Evolutionary conservation across 1,140 invertebrate species (phyloP), one percentile per base, ranked within the genome.

Genomic region (Drosophila simulans): DNA sequence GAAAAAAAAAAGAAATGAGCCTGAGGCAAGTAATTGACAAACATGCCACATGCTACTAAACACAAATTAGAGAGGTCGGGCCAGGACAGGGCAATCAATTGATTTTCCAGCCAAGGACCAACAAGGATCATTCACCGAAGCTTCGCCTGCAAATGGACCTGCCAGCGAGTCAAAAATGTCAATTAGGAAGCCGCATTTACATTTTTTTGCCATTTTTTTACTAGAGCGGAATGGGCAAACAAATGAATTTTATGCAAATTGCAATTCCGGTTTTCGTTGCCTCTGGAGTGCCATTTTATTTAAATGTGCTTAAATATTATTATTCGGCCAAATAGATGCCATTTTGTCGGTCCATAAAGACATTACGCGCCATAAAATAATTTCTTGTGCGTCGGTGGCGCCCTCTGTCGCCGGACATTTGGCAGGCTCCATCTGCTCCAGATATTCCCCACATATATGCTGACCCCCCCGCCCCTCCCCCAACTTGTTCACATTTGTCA

Each of bases 281-380:
- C 66, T 55, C 34, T 48, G 25, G 66, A 54, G 68, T 71, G 68
- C 68, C 69, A 64, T 80, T 80, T 62, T 63, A 74, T 86, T 86
- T 75, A 82, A 85, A 65, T 85, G 56, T 58, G 62, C 71, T 76
- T 45, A 72, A 80, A 84, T 80, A 70, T 66, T 74, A 73, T 73
- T 53, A 74, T 73, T 73, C 57, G 39, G 54, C 55, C 69, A 72
- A 71, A 70, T 71, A 65, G 65, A 59, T 62, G 71, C 58, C 70
- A 74, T 74, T 73, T 72, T 62, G 79, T 55, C 51, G 43, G 60
- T 56, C 70, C 68, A 84, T 89, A 88, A 88, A 88, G 81, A 80
- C 84, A 84, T 89, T 89, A 80, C 80, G 84, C 84, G 59, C 85
- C 78, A 88, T 88, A 89, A 88, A 88, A 88, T 89, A 88, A 89